phyloP scores from a whole-genome alignment of 2,888 invertebrate species.

The Trissoscelio sp. region DNA sequence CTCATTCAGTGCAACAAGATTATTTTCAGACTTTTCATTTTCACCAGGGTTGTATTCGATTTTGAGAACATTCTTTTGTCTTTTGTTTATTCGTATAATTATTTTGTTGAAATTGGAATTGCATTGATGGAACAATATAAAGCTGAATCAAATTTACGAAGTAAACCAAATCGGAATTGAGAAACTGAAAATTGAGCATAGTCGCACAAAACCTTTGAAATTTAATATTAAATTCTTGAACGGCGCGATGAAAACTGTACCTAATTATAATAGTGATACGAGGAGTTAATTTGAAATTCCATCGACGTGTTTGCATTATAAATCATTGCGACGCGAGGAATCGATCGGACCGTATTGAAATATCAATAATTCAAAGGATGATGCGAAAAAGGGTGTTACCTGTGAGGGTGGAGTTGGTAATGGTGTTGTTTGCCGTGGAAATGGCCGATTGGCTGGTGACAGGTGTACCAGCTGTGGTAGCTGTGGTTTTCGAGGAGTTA shows the following conservation, averaged over 20 bases:
- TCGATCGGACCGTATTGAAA: constrained; percentile 52
- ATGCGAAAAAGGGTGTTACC: constrained; percentile 79
- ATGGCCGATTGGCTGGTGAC: constrained; percentile 82
- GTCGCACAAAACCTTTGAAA: constrained; percentile 2
- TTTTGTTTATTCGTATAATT: no score
- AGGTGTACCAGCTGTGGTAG: constrained; percentile 79
- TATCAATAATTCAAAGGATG: constrained; percentile 65
- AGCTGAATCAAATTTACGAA: neutral
- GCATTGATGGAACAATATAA: neutral
- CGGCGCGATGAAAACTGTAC: constrained; percentile 14
- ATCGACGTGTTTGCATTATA: constrained; percentile 60
- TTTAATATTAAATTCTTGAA: constrained; percentile 20
- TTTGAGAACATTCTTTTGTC: no score
- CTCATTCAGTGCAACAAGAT: no score
- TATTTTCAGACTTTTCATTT: no score
- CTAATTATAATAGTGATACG: constrained; percentile 38
- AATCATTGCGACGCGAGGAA: constrained; percentile 46
- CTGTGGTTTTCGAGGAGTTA: constrained; percentile 81
- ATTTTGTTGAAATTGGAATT: neutral
- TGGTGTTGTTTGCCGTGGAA: constrained; percentile 83
- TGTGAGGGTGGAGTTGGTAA: constrained; percentile 83
- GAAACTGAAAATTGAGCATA: neutral
- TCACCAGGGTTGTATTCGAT: no score
- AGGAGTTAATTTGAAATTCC: constrained; percentile 57
- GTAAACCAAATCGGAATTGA: neutral